These are phyloP conservation scores for Harpalus rufipes DNA, from an alignment of 2,888 invertebrate genomes.

Conservation along the genomic window DNA sequence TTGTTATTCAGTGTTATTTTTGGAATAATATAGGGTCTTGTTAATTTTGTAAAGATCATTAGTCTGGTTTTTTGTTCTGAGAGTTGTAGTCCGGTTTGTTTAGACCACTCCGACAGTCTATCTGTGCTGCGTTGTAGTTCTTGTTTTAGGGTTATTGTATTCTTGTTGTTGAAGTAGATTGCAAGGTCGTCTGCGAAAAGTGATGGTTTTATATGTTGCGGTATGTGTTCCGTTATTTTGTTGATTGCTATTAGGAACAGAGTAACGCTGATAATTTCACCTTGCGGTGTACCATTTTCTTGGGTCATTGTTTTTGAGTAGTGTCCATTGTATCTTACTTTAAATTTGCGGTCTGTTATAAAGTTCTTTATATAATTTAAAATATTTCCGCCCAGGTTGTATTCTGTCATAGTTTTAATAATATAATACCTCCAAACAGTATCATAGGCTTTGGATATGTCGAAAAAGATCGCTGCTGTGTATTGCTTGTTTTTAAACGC, in stretches of 20 bases:
- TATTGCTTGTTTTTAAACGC: constrained; percentile 26
- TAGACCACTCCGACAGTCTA: neutral
- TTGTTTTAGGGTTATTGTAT: constrained; percentile 3
- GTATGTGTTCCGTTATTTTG: constrained; percentile 13
- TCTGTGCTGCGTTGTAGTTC: constrained; percentile 12
- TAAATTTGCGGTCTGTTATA: constrained; percentile 25
- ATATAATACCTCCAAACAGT: constrained; percentile 18
- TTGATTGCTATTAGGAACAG: constrained; percentile 31
- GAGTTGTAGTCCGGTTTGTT: neutral
- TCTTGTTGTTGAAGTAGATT: neutral
- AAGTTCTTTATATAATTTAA: constrained; percentile 20
- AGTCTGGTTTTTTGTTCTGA: constrained; percentile 23
- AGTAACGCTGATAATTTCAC: constrained; percentile 23
- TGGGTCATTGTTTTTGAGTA: neutral
- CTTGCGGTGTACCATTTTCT: constrained; percentile 50
- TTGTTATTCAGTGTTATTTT: constrained; percentile 5
- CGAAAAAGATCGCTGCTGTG: constrained; percentile 29
- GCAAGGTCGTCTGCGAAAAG: neutral
- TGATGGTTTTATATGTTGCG: neutral
- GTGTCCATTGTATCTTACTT: constrained; percentile 13
- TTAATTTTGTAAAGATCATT: constrained; percentile 3
- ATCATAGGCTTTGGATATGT: constrained; percentile 16
- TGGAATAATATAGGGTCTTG: neutral
- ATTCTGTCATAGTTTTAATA: constrained; percentile 2
- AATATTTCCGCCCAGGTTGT: constrained; percentile 9